These are phyloP conservation scores for Sebastes kiyomatsui DNA, from an alignment of 2,797 vertebrate species.

Conservation along the genomic window DNA sequence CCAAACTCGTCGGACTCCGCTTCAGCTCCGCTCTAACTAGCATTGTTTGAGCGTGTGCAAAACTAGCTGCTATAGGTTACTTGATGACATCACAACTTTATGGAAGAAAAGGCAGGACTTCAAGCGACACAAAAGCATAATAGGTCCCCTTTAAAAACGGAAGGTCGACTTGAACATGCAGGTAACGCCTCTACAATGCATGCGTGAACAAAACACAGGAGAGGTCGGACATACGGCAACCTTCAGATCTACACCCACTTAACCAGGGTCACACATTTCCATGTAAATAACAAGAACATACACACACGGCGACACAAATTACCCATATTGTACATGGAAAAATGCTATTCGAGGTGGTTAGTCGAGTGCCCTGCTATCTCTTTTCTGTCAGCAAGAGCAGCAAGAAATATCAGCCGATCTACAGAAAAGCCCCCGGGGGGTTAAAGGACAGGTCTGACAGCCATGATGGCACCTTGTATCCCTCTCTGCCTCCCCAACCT, in stretches of 20 bases:
- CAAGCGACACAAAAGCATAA: too few species aligned
- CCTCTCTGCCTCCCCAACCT: conserved; percentile 19
- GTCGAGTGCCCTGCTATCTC: not conserved
- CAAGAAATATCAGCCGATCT: conserved; percentile 31
- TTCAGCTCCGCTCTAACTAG: too few species aligned
- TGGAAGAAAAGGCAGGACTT: too few species aligned
- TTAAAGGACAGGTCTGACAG: conserved; percentile 35
- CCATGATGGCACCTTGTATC: conserved; percentile 34
- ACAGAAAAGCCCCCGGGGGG: conserved; percentile 24
- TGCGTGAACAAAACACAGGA: not conserved
- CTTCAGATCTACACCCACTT: not conserved
- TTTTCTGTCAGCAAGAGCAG: conserved; percentile 18
- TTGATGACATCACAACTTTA: too few species aligned
- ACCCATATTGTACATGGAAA: not conserved
- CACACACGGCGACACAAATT: not conserved
- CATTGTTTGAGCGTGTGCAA: too few species aligned
- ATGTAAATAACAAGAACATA: conserved; percentile 24
- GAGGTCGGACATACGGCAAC: not conserved
- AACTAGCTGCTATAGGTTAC: too few species aligned
- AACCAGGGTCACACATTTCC: conserved; percentile 10
- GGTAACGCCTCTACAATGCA: not conserved
- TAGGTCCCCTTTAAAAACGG: not conserved
- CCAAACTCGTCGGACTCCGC: too few species aligned
- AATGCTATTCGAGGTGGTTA: conserved; percentile 5
- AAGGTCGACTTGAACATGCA: not conserved